Conservation (phyloP, 2,113 vertebrate species). For the Strix uralensis region DNA sequence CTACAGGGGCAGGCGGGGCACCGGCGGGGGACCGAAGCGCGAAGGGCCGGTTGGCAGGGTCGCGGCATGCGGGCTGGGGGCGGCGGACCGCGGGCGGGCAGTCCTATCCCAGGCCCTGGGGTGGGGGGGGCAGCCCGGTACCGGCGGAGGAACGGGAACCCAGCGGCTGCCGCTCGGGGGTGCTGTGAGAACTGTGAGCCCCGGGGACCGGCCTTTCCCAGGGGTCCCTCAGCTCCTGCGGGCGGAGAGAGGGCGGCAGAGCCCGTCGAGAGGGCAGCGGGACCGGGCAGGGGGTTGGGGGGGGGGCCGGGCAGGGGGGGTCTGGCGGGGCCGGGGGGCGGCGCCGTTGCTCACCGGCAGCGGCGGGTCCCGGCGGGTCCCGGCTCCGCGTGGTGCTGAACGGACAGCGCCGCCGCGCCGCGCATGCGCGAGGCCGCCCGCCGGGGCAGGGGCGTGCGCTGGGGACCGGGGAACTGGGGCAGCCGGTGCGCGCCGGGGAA, state of each 20-base stretch:
- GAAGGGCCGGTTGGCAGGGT: background rate
- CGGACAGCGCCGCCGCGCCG: conserved; percentile 34
- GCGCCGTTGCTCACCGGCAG: background rate
- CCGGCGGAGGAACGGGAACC: background rate
- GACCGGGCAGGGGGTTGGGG: background rate
- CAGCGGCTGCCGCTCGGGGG: background rate
- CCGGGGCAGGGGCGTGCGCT: background rate
- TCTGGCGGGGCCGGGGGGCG: background rate
- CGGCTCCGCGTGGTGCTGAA: conserved; percentile 55
- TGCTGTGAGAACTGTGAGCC: background rate
- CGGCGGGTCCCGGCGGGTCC: background rate
- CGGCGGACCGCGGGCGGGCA: background rate
- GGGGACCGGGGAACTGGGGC: background rate
- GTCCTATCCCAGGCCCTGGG: background rate
- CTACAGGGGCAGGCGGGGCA: background rate
- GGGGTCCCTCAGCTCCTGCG: background rate
- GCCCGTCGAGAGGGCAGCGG: background rate
- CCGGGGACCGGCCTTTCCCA: background rate
- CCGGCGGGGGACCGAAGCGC: background rate
- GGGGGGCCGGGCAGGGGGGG: background rate
- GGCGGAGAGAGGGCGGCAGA: background rate
- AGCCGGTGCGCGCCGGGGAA: background rate
- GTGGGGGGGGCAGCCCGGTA: background rate
- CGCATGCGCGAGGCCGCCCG: background rate
- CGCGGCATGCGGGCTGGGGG: background rate